Evolutionary conservation across 1,140 invertebrate species (phyloP).

Genomic region (Maniola jurtina): DNA sequence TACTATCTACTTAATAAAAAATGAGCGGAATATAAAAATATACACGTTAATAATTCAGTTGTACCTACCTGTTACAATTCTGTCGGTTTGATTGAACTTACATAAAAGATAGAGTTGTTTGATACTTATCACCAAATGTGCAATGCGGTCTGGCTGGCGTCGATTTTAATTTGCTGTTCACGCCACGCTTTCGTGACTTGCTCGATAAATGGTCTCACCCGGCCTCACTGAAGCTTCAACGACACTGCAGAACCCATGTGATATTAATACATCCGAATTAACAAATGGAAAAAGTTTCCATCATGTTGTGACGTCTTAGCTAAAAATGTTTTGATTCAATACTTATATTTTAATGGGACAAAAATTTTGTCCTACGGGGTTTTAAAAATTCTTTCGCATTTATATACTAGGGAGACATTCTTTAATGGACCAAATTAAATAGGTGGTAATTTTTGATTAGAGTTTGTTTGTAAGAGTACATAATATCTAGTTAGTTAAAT

Average conservation of each 20-base stretch:
- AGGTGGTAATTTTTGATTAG: too few species aligned
- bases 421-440: too few species aligned
- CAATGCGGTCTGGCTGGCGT: background rate
- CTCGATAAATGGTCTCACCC: background rate
- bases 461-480: too few species aligned
- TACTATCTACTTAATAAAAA: too few species aligned
- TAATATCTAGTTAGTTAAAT: too few species aligned
- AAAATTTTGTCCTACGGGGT: too few species aligned
- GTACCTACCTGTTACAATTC: background rate
- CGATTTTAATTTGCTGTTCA: slow-evolving; percentile 7
- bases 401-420: too few species aligned
- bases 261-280: too few species aligned
- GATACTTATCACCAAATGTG: background rate
- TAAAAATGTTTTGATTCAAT: too few species aligned
- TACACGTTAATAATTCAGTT: background rate
- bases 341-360: too few species aligned
- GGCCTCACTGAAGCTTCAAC: background rate
- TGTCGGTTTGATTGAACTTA: background rate
- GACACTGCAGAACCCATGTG: background rate
- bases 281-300: background rate
- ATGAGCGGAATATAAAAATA: background rate
- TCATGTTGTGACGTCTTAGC: too few species aligned
- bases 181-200: slow-evolving; percentile 7
- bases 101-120: background rate
- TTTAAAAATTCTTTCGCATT: too few species aligned